Base-by-base conservation (phyloP, 2,888 invertebrate genomes). In the Papilio gigon region DNA sequence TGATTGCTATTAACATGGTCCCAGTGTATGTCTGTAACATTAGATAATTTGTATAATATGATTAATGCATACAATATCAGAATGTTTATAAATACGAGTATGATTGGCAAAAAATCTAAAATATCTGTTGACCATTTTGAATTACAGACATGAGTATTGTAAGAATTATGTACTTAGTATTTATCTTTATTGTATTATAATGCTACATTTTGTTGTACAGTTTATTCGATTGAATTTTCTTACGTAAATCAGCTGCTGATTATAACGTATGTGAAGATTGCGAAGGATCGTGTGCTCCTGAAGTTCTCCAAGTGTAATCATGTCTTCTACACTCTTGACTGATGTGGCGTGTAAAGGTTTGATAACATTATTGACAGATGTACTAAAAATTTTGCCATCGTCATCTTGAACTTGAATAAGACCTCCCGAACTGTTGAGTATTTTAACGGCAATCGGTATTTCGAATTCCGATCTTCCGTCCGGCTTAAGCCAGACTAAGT, bases 221-320 rank as follows among this genome's bases (percentile, higher is more conserved):
- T n/a, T n/a, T 50, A 22, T 22, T 50, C 2, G 12, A 63, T 5
- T 60, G 8, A 47, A 35, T 37, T 22, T 20, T 92, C 97, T 95
- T 91, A 98, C 98, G 90, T 99, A 99, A 81, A 99, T 98, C 59
- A 96, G 86, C 86, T 97, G 96, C 77, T 96, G 95, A 78, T 94
- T 95, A 87, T 98, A 99, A 77, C 99, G 94, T 78, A 97, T 95
- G 79, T 97, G 96, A 67, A 99, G 93, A 89, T 99, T 99, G 67
- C 97, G 93, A 44, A 99, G 92, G 73, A 99, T 98, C 2, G 98
- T 97, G 79, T 97, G 97, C 83, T 99, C 99, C 84, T 98, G 98
- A 56, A 99, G 93, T 85, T 99, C 99, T 1, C 98, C 98, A 44
- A 99, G 92, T 37, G 96, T 96, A 76, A 98, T 98, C 98, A 99